Base-by-base conservation (phyloP, 2,888 invertebrate genomes). In the Sesamia inferens region DNA sequence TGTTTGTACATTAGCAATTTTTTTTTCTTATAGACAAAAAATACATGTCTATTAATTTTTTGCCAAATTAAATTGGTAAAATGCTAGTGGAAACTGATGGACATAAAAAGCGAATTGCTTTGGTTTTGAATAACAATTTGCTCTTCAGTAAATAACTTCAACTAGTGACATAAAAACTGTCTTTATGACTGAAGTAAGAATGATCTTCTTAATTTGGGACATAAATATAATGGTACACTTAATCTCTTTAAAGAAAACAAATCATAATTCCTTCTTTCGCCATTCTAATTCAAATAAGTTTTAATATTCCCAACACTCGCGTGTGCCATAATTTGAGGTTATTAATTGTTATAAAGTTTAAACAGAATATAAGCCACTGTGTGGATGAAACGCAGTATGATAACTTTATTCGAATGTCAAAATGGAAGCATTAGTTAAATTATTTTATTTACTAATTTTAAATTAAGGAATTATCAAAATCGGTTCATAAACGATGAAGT, bases 281-380 rank as follows among this genome's bases (percentile, higher is more conserved):
- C 57, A 8, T 78, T 59, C 74, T 82, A 82, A 77, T 77, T 71
- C 63, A 64, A 62, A 68, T 74, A 71, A 86, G 61, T 80, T 80
- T 82, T 79, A 83, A 82, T 84, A 84, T 78, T 76, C 86, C 70
- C 67, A 78, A 79, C 79, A 80, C 87, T 81, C 84, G 68, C 42
- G 81, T 75, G 86, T 75, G 65, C 70, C 66, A 76, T 87, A 84
- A 87, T 79, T 85, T 71, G 73, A 67, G 69, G 74, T 86, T 84
- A 82, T 84, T 85, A 86, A 84, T 87, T 82, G 75, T 79, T 82
- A 75, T 83, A 83, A 82, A 86, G 70, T 82, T 76, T 65, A 82
- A 51, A 72, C 64, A 65, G 64, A 72, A 70, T 42, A 70, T 54
- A 66, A 42, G 63, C 2, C 74, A 74, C 0, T 48, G 44, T 39